Conservation (phyloP, 2,113 vertebrate genomes). For the Myotis davidii region DNA sequence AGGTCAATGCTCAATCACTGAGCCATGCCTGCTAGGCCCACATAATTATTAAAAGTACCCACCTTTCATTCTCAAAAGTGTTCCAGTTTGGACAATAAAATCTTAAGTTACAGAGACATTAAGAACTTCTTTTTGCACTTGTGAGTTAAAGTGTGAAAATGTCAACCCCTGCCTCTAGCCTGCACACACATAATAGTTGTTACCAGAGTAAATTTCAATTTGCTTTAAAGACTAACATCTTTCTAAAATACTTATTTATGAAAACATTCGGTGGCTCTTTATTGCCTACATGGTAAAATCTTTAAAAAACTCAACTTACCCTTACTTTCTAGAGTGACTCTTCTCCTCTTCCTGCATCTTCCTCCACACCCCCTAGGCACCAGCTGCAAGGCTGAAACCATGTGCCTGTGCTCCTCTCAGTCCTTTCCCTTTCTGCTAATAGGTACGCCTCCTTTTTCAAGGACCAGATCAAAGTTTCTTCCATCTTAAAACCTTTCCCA, state of each 20-base stretch:
- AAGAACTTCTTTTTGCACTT: background rate
- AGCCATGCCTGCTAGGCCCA: too few species aligned
- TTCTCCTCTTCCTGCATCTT: background rate
- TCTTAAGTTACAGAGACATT: background rate
- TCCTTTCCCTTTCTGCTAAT: background rate
- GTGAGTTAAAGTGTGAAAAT: background rate
- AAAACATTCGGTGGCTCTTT: background rate
- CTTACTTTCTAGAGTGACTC: slow-evolving; percentile 17
- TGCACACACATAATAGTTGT: too few species aligned
- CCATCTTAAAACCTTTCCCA: background rate
- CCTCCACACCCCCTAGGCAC: background rate
- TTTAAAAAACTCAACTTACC: background rate
- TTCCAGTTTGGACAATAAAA: background rate
- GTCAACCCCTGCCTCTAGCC: background rate
- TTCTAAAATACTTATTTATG: background rate
- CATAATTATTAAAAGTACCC: background rate
- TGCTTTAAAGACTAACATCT: background rate
- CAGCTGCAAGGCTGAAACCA: background rate
- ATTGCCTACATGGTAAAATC: background rate
- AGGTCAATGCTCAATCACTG: too few species aligned
- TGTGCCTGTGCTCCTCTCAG: fast-evolving
- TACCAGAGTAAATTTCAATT: background rate
- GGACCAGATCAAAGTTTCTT: background rate
- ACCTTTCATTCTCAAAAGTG: background rate
- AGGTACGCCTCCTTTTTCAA: background rate